Evolutionary conservation across 1,140 invertebrate genomes (phyloP).

Genomic region (Drosophila azteca): DNA sequence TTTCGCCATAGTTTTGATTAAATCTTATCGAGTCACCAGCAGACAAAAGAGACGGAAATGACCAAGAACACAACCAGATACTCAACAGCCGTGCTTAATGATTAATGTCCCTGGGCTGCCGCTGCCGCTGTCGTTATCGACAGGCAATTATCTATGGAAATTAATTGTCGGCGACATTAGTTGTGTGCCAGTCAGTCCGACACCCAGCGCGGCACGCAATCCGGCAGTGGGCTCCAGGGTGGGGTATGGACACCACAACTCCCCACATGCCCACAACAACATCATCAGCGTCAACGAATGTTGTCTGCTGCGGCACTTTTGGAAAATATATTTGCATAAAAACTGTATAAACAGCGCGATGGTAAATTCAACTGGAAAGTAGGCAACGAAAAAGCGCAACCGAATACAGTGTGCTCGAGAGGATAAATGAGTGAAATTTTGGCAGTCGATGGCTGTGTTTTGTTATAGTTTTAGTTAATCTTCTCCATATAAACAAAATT

Average conservation of each 20-base stretch:
- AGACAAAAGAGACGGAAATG: neutral
- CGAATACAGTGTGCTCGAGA: slow-evolving; percentile 26
- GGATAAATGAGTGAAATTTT: neutral
- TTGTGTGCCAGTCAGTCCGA: slow-evolving; percentile 47
- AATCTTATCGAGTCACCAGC: slow-evolving; percentile 38
- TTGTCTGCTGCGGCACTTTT: slow-evolving; percentile 50
- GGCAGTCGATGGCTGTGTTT: too few species aligned
- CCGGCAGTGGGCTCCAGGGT: neutral
- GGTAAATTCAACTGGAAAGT: slow-evolving; percentile 51
- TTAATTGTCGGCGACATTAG: slow-evolving; percentile 64
- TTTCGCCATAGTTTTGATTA: slow-evolving; percentile 58
- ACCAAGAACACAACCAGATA: slow-evolving; percentile 25
- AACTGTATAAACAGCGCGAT: slow-evolving; percentile 46
- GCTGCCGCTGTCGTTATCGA: slow-evolving; percentile 59
- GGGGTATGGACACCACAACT: too few species aligned
- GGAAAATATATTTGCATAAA: slow-evolving; percentile 56
- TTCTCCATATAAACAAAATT: too few species aligned
- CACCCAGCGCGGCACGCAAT: slow-evolving; percentile 53
- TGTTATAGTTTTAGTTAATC: too few species aligned
- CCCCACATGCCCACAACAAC: neutral
- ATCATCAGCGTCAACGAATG: slow-evolving; percentile 37
- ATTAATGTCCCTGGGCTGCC: slow-evolving; percentile 60
- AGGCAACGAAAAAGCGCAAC: slow-evolving; percentile 42
- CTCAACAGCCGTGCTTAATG: slow-evolving; percentile 50
- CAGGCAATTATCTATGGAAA: slow-evolving; percentile 73